Conservation (phyloP, 2,888 invertebrate genomes). For the Tetramorium bicarinatum region DNA sequence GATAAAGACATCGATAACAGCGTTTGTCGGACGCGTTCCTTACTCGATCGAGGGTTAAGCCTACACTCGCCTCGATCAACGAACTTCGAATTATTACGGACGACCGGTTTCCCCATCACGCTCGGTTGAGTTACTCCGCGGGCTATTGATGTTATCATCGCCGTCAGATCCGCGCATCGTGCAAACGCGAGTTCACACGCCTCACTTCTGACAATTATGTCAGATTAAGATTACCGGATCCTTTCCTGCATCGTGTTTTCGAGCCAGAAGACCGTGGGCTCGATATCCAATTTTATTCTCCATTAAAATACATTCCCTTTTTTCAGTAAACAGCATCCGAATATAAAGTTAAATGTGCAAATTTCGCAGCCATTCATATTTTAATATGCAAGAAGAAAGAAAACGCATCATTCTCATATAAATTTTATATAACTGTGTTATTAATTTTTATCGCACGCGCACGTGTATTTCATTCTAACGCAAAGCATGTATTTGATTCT, state of each 20-base stretch:
- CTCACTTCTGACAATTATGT: constrained; percentile 25
- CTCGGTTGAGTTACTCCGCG: constrained; percentile 28
- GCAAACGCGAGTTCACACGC: constrained; percentile 15
- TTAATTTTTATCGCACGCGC: too few species aligned
- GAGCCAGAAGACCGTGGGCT: neutral
- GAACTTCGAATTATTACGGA: constrained; percentile 40
- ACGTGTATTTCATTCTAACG: too few species aligned
- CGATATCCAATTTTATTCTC: constrained; percentile 1
- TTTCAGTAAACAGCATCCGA: neutral
- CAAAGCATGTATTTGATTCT: neutral
- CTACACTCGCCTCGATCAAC: constrained; percentile 1
- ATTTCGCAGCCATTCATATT: neutral
- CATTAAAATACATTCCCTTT: neutral
- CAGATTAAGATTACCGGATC: constrained; percentile 26
- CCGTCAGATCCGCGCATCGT: neutral
- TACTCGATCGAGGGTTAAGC: neutral
- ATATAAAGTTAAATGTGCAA: neutral
- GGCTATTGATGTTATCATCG: constrained; percentile 8
- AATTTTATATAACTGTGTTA: too few species aligned
- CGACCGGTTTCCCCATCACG: constrained; percentile 30
- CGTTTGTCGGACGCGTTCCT: constrained; percentile 17
- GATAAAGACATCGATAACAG: constrained; percentile 24
- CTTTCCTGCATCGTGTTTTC: neutral
- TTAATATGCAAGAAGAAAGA: neutral
- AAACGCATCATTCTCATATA: neutral